Percentiles rank a stretch among this genome's conserved stretches.
phyloP scores from a whole-genome alignment of 2,888 invertebrate genomes.

The Pantelozetes paolii region DNA sequence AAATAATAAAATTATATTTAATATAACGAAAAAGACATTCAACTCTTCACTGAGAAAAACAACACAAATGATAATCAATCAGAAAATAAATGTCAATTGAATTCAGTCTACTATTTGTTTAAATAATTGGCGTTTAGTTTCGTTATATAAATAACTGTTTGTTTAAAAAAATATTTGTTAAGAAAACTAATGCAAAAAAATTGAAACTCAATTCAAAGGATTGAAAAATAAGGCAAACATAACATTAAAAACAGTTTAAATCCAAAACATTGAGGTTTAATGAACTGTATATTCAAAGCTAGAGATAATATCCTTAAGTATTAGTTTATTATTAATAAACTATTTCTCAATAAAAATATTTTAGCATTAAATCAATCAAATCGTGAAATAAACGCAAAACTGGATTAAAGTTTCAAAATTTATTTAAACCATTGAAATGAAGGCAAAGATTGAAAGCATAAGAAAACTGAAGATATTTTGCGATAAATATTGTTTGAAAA shows the following conservation, averaged over 20 bases:
- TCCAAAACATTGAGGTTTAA: neutral
- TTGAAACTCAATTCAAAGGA: too few species aligned
- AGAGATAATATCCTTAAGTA: neutral
- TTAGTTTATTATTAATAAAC: neutral
- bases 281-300: neutral
- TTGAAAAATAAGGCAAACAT: too few species aligned
- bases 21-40: neutral
- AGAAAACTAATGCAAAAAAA: neutral
- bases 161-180: neutral
- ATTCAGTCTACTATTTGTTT: neutral
- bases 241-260: neutral
- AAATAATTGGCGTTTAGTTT: neutral
- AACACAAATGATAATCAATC: neutral
- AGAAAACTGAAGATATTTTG: too few species aligned
- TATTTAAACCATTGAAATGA: neutral
- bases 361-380: neutral
- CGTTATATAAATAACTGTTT: too few species aligned
- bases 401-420: neutral
- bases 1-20: neutral
- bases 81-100: neutral
- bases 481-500: too few species aligned
- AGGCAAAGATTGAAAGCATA: too few species aligned
- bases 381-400: neutral
- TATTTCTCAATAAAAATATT: neutral
- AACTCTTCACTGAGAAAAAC: neutral